These are phyloP conservation scores for Tor tambroides DNA, from an alignment of 2,113 vertebrate genomes.

Conservation along the genomic window DNA sequence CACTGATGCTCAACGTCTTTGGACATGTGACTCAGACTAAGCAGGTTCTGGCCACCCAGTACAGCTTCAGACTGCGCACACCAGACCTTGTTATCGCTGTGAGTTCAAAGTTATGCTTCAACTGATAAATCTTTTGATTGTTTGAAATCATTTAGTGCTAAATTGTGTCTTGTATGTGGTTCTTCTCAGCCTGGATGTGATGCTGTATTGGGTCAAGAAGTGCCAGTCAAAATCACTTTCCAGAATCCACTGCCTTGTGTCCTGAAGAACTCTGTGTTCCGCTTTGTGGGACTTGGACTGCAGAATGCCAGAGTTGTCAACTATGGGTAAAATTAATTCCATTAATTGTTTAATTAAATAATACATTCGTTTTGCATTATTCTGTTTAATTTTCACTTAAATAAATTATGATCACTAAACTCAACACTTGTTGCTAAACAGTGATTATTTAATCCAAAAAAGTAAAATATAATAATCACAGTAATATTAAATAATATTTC, in stretches of 20 bases:
- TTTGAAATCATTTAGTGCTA: background rate
- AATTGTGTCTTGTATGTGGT: background rate
- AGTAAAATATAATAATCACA: background rate
- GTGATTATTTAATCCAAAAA: background rate
- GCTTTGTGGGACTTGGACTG: constrained; percentile 18
- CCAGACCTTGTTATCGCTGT: constrained; percentile 78
- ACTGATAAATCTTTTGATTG: background rate
- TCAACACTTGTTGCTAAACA: background rate
- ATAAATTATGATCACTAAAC: no score
- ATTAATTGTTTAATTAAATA: no score
- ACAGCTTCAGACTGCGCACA: no score
- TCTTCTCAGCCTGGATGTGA: no score
- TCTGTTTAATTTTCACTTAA: background rate
- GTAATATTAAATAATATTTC: background rate
- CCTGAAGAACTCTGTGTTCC: background rate
- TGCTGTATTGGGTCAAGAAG: no score
- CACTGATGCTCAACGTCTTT: no score
- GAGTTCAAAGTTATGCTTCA: background rate
- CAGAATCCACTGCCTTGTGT: no score
- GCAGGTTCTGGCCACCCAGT: no score
- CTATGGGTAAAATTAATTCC: background rate
- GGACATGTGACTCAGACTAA: no score
- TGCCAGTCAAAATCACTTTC: no score
- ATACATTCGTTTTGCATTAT: no score
- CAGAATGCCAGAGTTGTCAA: background rate